Evolutionary conservation across 2,797 vertebrate species (phyloP).

Genomic region (Neostethus bicornis): DNA sequence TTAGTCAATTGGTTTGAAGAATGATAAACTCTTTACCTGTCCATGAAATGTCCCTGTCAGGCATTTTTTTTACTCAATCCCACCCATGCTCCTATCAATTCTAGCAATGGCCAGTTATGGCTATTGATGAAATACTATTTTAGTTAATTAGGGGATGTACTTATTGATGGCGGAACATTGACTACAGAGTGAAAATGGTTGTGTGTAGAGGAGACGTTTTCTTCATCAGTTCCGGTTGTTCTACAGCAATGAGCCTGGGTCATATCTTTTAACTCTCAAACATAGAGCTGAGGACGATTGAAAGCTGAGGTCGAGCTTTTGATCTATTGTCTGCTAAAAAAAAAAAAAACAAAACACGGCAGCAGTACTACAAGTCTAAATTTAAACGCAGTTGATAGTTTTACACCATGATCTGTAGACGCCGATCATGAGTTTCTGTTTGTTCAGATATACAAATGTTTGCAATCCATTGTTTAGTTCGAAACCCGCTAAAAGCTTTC

Average conservation of each 20-base stretch:
- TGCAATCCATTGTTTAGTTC: slow-evolving; percentile 11
- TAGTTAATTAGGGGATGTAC: slow-evolving; percentile 81
- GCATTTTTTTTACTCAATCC: slow-evolving; percentile 64
- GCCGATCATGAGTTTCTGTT: not conserved
- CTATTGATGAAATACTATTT: slow-evolving; percentile 80
- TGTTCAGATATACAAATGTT: slow-evolving; percentile 9
- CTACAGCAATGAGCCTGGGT: slow-evolving; percentile 26
- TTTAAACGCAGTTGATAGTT: not conserved
- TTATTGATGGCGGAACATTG: slow-evolving; percentile 67
- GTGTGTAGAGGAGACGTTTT: slow-evolving; percentile 28
- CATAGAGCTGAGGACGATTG: slow-evolving; percentile 3
- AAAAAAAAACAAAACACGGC: not conserved
- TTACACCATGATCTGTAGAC: slow-evolving; percentile 2
- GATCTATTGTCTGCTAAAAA: slow-evolving; percentile 1
- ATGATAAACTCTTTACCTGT: slow-evolving; percentile 67
- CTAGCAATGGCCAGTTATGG: slow-evolving; percentile 58
- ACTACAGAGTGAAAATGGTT: slow-evolving; percentile 55
- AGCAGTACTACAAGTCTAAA: not conserved
- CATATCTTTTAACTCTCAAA: slow-evolving; percentile 29
- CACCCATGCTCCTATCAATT: slow-evolving; percentile 68
- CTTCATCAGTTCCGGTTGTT: slow-evolving; percentile 33
- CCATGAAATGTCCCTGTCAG: slow-evolving; percentile 63
- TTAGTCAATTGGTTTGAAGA: slow-evolving; percentile 51
- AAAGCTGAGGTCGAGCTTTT: slow-evolving; percentile 16
- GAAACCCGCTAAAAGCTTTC: slow-evolving; percentile 15